Percentiles rank a stretch among this genome's conserved stretches.
Conservation (phyloP, 2,797 vertebrate species). For the Manis crassicaudata region DNA sequence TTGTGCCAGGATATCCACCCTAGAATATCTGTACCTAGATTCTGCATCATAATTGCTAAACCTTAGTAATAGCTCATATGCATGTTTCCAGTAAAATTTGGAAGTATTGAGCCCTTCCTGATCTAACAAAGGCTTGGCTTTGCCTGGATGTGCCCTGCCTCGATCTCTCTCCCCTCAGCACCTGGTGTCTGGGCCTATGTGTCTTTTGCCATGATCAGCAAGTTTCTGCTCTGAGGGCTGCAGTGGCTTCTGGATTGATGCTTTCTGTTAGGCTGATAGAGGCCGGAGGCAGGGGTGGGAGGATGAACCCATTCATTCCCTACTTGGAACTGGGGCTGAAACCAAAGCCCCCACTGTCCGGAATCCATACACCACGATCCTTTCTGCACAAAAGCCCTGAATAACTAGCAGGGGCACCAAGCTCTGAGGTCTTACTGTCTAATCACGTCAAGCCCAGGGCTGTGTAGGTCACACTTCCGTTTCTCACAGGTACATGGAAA, state of each 20-base stretch:
- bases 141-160: no score
- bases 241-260: neutral
- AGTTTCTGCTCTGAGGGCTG: neutral
- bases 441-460: neutral
- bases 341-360: neutral
- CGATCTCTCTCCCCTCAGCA: neutral
- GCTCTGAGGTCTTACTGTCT: neutral
- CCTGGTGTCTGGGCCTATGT: no score
- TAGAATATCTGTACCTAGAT: neutral
- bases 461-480: neutral
- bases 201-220: neutral
- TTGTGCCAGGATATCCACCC: neutral
- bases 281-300: fast-evolving
- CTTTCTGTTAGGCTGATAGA: neutral
- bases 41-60: neutral
- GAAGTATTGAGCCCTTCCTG: neutral
- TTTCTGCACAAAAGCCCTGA: neutral
- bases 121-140: neutral
- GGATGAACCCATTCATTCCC: neutral
- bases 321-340: neutral
- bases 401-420: neutral
- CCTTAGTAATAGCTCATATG: neutral
- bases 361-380: neutral
- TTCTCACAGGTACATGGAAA: neutral
- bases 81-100: neutral